Base-by-base conservation (phyloP, 2,113 vertebrate genomes). In the Myrmophylax atrothorax region DNA sequence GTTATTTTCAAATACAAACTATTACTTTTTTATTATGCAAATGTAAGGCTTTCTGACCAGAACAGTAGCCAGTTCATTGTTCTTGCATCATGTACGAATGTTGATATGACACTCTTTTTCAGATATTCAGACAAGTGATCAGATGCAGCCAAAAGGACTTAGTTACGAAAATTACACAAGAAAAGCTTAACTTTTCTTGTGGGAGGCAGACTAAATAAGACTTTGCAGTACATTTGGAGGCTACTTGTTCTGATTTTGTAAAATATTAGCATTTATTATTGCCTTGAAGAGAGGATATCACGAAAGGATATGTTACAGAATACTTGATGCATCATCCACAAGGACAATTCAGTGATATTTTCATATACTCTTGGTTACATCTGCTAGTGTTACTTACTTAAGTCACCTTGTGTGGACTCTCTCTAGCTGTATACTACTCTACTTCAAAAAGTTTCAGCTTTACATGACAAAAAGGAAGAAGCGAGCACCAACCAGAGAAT, bases 61-160 rank as follows among this genome's bases (percentile, higher is more conserved):
- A n/a, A 29, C 35, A 66, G 17, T 62, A 12, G 18, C 12, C 15
- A 66, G 76, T 47, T 62, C 29, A 33, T 35, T 83, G 17, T 52
- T 84, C 28, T 81, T 84, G 38, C 14, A 63, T 35, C 24, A 37
- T 31, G n/a, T 25, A 67, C 5, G 46, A 66, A 75, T 53, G 37
- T 20, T 79, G 47, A 46, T 2, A 0, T 0, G 0, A 52, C 8
- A 33, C 5, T 8, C 23, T 14, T 91, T 87, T 58, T n/a, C 35
- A 68, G 38, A 46, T 55, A 76, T 53, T 84, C 44, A 70, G 35
- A 47, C 8, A 73, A 94, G 8, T 0, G 2, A 81, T 42, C 33
- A 46, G 10, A 67, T n/a, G 67, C 15, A 78, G n/a, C 2, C 35
- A 70, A 84, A 87, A 59, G 10, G 14, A 62, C 53, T 46, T 42